Evolutionary conservation across 2,797 vertebrate species (phyloP), one percentile per base, ranked within the genome.

Genomic region (Spinus olivaceus): DNA sequence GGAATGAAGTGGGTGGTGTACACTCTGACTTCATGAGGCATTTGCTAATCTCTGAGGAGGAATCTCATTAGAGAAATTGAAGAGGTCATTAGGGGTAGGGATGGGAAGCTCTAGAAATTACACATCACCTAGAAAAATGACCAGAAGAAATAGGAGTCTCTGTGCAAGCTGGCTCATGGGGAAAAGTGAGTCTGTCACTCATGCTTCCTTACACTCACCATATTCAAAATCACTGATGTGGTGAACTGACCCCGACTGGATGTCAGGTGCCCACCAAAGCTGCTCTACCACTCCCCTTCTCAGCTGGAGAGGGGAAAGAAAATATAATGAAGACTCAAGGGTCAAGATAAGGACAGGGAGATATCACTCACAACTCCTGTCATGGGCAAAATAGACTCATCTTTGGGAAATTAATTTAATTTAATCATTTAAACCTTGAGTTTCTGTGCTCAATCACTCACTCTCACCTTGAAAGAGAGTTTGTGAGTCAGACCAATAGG

Each of bases 41-140:
- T 94, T 90, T 80, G 33, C 44, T 93, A 93, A 88, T 91, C 86
- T 96, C 77, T 70, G 70, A 90, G 78, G 81, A 81, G 88, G 69
- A 90, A 81, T 63, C 84, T 92, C 91, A 60, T 88, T 91, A 92
- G 41, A 87, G 65, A 92, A 94, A 84, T 74, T 71, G 81, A 94
- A 85, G 63, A 83, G 56, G 70, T 72, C 76, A 32, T 66, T 60
- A 92, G 57, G 50, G 70, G 44, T 88, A 72, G 39, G 42, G 25
- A 51, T 47, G 59, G 27, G 59, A 92, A 91, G 53, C 69, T 92
- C 49, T 79, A 70, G 81, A 91, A 95, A 89, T 87, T 60, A 61
- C 73, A 49, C 12, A 35, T 74, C 8, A 6, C 46, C 54, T 77
- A 81, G 72, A 90, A 82, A 89, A 81, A 44, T 80, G 47, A 35